These are phyloP conservation scores for Cervus canadensis DNA, from an alignment of 2,113 vertebrate genomes.

Conservation along the genomic window DNA sequence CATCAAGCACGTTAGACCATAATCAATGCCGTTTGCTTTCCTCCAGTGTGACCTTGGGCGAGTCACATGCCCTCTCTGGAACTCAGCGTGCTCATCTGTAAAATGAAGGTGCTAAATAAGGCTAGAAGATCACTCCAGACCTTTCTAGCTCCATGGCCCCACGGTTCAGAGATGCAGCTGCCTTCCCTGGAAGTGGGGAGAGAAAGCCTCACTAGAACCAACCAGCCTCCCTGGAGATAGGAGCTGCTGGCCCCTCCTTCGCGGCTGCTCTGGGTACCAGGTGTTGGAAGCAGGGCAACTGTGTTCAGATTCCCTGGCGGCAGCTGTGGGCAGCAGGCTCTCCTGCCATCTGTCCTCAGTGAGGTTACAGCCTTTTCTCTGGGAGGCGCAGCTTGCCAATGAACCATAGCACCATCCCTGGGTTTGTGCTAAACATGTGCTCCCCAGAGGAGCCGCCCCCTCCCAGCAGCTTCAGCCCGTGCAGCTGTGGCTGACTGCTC, in stretches of 20 bases:
- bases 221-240: neutral
- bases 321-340: conserved; percentile 38
- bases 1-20: conserved; percentile 29
- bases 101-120: neutral
- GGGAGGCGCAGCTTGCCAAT: neutral
- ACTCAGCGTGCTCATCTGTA: conserved; percentile 38
- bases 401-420: neutral
- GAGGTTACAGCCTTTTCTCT: conserved; percentile 43
- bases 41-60: neutral
- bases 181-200: neutral
- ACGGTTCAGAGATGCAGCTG: neutral
- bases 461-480: neutral
- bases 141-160: neutral
- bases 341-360: conserved; percentile 40
- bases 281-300: neutral
- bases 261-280: neutral
- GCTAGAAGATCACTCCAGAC: neutral
- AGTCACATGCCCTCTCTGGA: neutral
- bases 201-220: neutral
- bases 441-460: neutral
- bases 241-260: neutral
- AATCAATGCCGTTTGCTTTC: neutral
- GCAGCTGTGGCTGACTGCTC: neutral
- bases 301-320: neutral
- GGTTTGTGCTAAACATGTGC: neutral